Percentiles rank a stretch among this genome's conserved stretches.
phyloP scores from a whole-genome alignment of 2,797 vertebrate genomes.

The Neosilurus hyrtlii region DNA sequence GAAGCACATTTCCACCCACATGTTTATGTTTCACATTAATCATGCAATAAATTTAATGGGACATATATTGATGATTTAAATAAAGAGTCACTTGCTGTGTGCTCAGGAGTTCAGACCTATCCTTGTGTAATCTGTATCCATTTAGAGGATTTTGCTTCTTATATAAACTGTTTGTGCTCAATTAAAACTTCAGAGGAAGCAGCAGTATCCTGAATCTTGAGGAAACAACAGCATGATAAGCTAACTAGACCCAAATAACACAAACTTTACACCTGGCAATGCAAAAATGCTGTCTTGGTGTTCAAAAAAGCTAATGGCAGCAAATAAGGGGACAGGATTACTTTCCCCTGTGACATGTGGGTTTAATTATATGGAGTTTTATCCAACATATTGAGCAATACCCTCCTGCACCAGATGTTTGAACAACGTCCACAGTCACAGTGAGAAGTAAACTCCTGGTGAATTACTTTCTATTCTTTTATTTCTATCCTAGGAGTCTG shows the following conservation, averaged over 20 bases:
- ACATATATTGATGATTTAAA: slow-evolving; percentile 10
- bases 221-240: not conserved
- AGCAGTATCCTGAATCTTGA: not conserved
- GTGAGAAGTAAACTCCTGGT: slow-evolving; percentile 7
- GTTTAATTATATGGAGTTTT: slow-evolving; percentile 47
- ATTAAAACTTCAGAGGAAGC: not conserved
- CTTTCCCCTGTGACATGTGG: slow-evolving; percentile 41
- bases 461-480: not conserved
- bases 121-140: not conserved
- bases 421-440: slow-evolving; percentile 40
- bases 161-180: slow-evolving; percentile 19
- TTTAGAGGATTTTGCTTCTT: slow-evolving; percentile 6
- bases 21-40: slow-evolving; percentile 22
- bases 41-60: slow-evolving; percentile 11
- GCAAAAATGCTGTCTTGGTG: slow-evolving; percentile 9
- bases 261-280: slow-evolving; percentile 32
- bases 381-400: slow-evolving; percentile 53
- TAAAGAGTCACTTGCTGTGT: not conserved
- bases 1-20: slow-evolving; percentile 12
- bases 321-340: slow-evolving; percentile 22
- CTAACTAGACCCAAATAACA: slow-evolving; percentile 5
- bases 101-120: not conserved
- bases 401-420: slow-evolving; percentile 25
- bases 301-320: slow-evolving; percentile 31
- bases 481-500: not conserved